Base-by-base conservation (phyloP, 2,113 vertebrate species). In the Pelobates fuscus region DNA sequence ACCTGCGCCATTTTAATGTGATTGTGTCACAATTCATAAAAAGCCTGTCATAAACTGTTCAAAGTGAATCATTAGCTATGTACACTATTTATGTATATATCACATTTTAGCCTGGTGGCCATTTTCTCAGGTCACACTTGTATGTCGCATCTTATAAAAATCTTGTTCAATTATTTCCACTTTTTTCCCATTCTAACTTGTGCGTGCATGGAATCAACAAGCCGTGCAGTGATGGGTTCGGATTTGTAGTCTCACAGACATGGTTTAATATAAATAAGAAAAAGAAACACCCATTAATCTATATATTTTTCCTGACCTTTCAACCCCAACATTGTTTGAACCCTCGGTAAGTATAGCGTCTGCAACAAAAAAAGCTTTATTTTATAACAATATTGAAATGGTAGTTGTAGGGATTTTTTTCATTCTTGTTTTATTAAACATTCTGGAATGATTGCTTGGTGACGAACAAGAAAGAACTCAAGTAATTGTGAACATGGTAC, bases 111-210 rank as follows among this genome's bases (percentile, higher is more conserved):
- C 70, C 58, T 71, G 43, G 59, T 71, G 59, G n/a, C 58, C 21
- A 18, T 71, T 32, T 59, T 62, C 26, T n/a, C 41, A 52, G 44
- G 26, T 63, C 59, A 52, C 27, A 60, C 58, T 44, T 62, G 21
- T 41, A 18, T 62, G 70, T 62, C 70, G 46, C 70, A 49, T 63
- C n/a, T 52, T 52, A 61, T 71, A 26, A 62, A 14, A 21, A 18
- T 71, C 69, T 49, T 14, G 59, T 71, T 71, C 57, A 71, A 44
- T 70, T 59, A 59, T 46, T 71, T 46, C 32, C 57, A 61, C 69
- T 29, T 17, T 46, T 10, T 20, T 57, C 24, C 54, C 24, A 11
- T 57, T 57, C 18, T 20, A 37, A 43, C n/a, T 27, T 24, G 23
- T 29, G 43, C 20, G 14, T 71, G 58, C 26, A 8, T 24, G 14